Base-by-base conservation (phyloP, 2,113 vertebrate species). In the Rhinolophus ferrumequinum region DNA sequence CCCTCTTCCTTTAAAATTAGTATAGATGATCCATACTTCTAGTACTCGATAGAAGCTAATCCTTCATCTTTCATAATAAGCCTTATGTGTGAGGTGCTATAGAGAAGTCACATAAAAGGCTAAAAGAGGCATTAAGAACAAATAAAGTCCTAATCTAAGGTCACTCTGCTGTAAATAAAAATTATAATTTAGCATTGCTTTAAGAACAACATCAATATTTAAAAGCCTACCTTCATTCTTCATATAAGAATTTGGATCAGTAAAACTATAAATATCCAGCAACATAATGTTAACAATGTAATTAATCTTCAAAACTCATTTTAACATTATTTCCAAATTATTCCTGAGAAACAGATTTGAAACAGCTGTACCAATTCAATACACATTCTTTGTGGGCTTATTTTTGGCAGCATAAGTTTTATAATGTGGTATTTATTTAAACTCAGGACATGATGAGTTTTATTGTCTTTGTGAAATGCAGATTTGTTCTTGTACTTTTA, bases 351-450 rank as follows among this genome's bases (percentile, higher is more conserved):
- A 96, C 93, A 94, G 95, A 97, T 97, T 97, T 94, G 84, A 98
- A 97, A 96, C 96, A 97, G 96, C 97, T 97, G 97, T 93, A 96
- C 90, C 94, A 93, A 98, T 94, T 96, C 95, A 98, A 97, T 98
- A 95, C 96, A 95, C 97, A 97, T 97, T 97, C 96, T 93, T 97
- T 97, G 95, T 96, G 96, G 97, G 97, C 90, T 97, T 95, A 96
- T 88, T 97, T 97, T 97, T 97, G 97, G 97, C 95, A 97, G 95
- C 33, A 91, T 41, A 96, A 95, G 94, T 97, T 97, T 96, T 97
- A 95, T 97, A 97, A 97, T 96, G 97, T 94, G 97, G 90, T 94
- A 97, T 97, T 97, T 98, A 96, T 97, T 97, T 97, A 96, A 97
- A 97, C 96, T 96, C 67, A 96, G 97, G 97, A 97, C 95, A 98